Evolutionary conservation across 2,113 vertebrate genomes (phyloP).

Genomic region (Ctenodactylus gundi): DNA sequence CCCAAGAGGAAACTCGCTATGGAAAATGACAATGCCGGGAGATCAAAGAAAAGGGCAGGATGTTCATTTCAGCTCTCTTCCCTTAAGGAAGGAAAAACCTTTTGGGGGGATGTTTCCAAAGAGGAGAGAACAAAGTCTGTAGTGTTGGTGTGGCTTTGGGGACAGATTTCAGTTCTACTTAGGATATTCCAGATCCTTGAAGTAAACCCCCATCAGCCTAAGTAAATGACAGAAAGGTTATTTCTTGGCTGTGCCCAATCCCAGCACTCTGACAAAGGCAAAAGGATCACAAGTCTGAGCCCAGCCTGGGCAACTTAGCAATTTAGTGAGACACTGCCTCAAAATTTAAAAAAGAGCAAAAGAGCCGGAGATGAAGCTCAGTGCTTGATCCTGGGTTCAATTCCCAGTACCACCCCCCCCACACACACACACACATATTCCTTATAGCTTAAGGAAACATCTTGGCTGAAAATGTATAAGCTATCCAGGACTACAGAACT

Average conservation of each 20-base stretch:
- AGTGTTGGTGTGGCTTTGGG: no score
- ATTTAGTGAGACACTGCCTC: no score
- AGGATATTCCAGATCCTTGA: neutral
- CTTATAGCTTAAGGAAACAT: neutral
- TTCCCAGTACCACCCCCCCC: no score
- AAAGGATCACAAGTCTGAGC: no score
- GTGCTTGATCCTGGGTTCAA: no score
- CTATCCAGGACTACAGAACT: neutral
- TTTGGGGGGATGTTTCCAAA: neutral
- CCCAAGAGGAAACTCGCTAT: neutral
- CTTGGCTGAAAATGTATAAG: neutral
- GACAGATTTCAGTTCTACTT: neutral
- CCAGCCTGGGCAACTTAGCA: no score
- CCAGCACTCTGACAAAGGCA: no score
- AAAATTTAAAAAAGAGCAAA: no score
- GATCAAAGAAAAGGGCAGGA: neutral
- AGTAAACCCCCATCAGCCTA: neutral
- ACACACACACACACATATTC: no score
- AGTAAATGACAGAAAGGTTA: neutral
- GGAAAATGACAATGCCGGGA: neutral
- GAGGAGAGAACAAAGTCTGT: neutral
- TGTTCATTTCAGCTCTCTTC: neutral
- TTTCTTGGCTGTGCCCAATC: no score
- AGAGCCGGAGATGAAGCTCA: no score
- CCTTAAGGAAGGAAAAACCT: neutral